phyloP scores from a whole-genome alignment of 2,888 invertebrate species.

The Orthosia gothica region DNA sequence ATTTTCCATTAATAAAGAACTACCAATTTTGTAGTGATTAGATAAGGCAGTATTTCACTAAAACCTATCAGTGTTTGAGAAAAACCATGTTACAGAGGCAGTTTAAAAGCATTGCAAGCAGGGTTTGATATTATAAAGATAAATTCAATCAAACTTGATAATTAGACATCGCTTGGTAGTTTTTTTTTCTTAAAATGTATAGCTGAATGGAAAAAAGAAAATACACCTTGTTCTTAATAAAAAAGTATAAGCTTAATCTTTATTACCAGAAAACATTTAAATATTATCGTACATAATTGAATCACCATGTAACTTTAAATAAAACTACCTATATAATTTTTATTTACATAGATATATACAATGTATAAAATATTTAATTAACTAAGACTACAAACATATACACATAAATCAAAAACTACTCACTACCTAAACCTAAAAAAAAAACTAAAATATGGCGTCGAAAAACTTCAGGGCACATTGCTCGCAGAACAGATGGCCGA shows the following conservation, averaged over 20 bases:
- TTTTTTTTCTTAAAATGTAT: too few relatives aligned
- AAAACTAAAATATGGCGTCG: too few relatives aligned
- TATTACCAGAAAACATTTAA: neutral
- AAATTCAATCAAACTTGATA: neutral
- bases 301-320: neutral
- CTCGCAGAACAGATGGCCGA: too few relatives aligned
- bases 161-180: neutral
- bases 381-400: too few relatives aligned
- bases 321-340: too few relatives aligned
- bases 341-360: too few relatives aligned
- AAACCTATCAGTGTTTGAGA: neutral
- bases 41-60: neutral
- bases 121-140: neutral
- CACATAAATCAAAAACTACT: too few relatives aligned
- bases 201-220: neutral
- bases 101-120: neutral
- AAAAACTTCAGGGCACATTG: too few relatives aligned
- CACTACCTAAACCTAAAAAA: too few relatives aligned
- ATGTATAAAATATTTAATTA: too few relatives aligned
- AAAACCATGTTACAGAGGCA: neutral
- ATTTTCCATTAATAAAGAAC: neutral
- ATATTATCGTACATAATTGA: neutral
- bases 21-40: conserved; percentile 3
- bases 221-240: neutral
- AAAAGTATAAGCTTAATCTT: neutral